A percentile compares a stretch with the other conserved stretches of the same genome.
These are phyloP conservation scores for Gibbula magus DNA, from an alignment of 2,888 invertebrate species.

Conservation along the genomic window DNA sequence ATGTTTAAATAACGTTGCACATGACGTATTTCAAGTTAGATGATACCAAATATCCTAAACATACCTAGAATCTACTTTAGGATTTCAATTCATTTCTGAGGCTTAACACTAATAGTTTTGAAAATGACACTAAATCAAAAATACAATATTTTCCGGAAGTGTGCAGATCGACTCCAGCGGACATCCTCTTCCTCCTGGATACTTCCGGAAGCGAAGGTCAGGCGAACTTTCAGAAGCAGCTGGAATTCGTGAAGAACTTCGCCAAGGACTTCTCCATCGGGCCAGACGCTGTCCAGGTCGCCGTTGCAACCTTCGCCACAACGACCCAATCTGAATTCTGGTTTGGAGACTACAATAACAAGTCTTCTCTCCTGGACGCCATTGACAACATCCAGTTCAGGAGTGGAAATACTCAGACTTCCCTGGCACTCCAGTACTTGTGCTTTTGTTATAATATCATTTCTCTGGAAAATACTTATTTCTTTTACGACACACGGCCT, in stretches of 20 bases:
- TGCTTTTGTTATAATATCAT: not conserved
- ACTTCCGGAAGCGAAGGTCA: constrained; percentile 57
- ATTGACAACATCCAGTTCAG: constrained; percentile 28
- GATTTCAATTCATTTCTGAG: no score
- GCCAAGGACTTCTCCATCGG: constrained; percentile 59
- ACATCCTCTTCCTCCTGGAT: constrained; percentile 62
- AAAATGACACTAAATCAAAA: no score
- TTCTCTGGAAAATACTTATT: no score
- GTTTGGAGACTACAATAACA: constrained; percentile 49
- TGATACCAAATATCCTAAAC: no score
- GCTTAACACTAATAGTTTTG: no score
- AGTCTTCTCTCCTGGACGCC: constrained; percentile 47
- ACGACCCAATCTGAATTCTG: constrained; percentile 56
- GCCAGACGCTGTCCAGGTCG: constrained; percentile 58
- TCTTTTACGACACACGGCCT: no score
- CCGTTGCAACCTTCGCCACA: constrained; percentile 55
- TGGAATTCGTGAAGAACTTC: constrained; percentile 60
- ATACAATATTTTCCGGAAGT: constrained; percentile 30
- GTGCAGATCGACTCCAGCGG: constrained; percentile 59
- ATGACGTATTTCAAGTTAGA: no score
- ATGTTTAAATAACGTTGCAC: no score
- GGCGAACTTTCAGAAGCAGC: constrained; percentile 57
- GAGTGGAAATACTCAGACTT: constrained; percentile 36
- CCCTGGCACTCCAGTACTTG: constrained; percentile 33
- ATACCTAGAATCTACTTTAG: no score